Conservation (phyloP, 2,113 vertebrate genomes). For the Microcebus tavaratra region DNA sequence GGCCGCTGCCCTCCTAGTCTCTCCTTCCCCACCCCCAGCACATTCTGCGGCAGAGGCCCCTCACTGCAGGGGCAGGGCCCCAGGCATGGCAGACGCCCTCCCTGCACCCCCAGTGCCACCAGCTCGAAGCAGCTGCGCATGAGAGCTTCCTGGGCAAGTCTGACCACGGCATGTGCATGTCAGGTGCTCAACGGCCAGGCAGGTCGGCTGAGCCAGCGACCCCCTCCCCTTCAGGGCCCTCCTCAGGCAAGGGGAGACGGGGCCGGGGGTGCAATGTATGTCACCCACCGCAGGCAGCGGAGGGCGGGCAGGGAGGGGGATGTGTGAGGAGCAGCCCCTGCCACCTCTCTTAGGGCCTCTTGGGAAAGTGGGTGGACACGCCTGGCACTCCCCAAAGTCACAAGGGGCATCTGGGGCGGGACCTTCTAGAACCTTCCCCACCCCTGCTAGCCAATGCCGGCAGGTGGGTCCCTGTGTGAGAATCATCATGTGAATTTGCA, state of each 20-base stretch:
- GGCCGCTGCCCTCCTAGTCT: background rate
- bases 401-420: fast-evolving
- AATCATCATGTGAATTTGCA: fast-evolving
- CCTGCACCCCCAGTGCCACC: background rate
- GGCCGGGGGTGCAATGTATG: background rate
- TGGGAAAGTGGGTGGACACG: background rate
- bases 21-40: background rate
- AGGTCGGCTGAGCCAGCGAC: fast-evolving
- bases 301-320: background rate
- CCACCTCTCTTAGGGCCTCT: background rate
- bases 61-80: background rate
- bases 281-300: background rate
- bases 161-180: background rate
- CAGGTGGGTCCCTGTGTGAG: fast-evolving
- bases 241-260: background rate
- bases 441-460: no score
- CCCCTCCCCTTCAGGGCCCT: background rate
- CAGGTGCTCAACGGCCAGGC: background rate
- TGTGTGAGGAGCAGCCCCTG: fast-evolving
- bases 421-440: background rate
- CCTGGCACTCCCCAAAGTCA: background rate
- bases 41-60: background rate
- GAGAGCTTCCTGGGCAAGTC: fast-evolving
- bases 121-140: background rate
- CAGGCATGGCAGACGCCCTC: background rate